Evolutionary conservation across 64 coral and sea anemone species (phyloP).

Genomic region (Montipora capricornis): DNA sequence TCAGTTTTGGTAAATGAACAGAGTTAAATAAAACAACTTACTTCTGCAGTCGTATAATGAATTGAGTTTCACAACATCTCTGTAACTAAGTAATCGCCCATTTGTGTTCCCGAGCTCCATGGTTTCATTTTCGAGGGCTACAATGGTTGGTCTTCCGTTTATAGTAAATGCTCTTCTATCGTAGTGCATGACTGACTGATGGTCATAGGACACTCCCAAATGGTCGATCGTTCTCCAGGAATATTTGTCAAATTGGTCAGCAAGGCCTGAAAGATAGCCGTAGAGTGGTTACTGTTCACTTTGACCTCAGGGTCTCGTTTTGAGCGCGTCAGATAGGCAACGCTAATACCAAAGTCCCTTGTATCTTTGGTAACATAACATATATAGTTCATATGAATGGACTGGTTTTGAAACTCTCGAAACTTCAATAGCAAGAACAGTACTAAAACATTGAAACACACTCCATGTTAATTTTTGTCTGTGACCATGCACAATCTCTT

Average conservation of each 20-base stretch:
- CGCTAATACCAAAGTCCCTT: too few species aligned
- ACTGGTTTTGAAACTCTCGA: too few species aligned
- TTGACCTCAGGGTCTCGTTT: too few species aligned
- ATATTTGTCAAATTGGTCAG: conserved; percentile 84
- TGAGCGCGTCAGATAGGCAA: too few species aligned
- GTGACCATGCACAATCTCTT: too few species aligned
- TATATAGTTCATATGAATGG: too few species aligned
- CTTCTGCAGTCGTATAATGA: conserved; percentile 86
- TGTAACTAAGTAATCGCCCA: neutral
- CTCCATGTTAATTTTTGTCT: too few species aligned
- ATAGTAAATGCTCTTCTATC: conserved; percentile 39
- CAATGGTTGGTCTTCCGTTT: conserved; percentile 77
- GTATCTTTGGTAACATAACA: too few species aligned
- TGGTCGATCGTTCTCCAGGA: conserved; percentile 61
- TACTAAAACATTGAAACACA: too few species aligned
- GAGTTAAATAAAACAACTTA: conserved; percentile 40
- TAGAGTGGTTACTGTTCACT: too few species aligned
- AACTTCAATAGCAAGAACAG: too few species aligned
- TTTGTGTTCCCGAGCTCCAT: conserved; percentile 36
- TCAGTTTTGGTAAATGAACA: neutral
- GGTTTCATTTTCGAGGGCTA: conserved; percentile 63
- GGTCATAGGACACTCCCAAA: conserved; percentile 84
- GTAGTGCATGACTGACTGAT: conserved; percentile 89
- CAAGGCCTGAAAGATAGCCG: conserved; percentile 14
- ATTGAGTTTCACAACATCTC: conserved; percentile 78